phyloP scores from a whole-genome alignment of 2,797 vertebrate genomes.

The Parauchenoglanis punctatus region DNA sequence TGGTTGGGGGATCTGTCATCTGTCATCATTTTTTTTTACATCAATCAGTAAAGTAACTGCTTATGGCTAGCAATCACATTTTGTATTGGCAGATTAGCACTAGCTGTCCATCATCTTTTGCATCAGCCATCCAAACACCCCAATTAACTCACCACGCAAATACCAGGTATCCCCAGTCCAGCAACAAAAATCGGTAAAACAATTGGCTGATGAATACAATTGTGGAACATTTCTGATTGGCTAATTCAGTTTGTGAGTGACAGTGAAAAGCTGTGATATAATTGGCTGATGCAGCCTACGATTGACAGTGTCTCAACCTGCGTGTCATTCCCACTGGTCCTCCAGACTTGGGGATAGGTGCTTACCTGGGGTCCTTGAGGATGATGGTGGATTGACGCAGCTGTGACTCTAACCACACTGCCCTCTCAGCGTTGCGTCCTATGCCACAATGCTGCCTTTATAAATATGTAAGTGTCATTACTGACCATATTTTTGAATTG shows the following conservation, averaged over 20 bases:
- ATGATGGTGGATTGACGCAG: slow-evolving; percentile 1
- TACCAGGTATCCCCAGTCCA: neutral
- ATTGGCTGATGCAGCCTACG: neutral
- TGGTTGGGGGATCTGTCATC: neutral
- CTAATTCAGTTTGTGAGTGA: neutral
- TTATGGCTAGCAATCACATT: neutral
- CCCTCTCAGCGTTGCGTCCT: neutral
- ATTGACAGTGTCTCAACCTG: neutral
- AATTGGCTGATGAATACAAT: neutral
- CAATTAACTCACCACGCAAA: neutral
- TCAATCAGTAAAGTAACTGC: neutral
- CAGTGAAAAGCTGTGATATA: neutral
- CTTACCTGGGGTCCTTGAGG: neutral
- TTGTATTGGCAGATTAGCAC: neutral
- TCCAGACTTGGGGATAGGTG: neutral
- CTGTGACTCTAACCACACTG: neutral
- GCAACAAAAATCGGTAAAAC: neutral
- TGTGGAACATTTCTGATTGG: neutral
- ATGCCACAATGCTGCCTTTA: neutral
- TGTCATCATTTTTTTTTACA: neutral
- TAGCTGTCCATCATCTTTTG: neutral
- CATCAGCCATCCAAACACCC: neutral
- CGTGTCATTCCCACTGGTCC: neutral
- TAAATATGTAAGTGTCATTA: neutral
- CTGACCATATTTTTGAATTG: neutral